Base-by-base conservation (phyloP, 2,888 invertebrate species). In the Apamea anceps region DNA sequence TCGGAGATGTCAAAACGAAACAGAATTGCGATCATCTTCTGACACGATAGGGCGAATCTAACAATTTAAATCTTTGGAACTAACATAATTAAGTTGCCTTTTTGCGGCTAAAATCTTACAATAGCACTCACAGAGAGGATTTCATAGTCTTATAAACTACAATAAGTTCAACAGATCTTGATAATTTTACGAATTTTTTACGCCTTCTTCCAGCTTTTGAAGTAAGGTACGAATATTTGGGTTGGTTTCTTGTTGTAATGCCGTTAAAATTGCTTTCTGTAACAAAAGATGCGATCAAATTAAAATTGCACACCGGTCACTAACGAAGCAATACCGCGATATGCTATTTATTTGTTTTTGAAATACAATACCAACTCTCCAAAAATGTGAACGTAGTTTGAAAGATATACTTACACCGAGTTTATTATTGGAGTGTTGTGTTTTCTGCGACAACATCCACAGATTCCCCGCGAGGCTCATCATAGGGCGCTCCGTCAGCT, bases 361-460 rank as follows among this genome's bases (percentile, higher is more conserved):
- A 80, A 60, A 70, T 28, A 54, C 15, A 18, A 57, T 18, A 62
- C 15, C 15, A 25, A 57, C 32, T 18, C 25, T n/a, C 8, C 28
- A 60, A 21, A 51, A 15, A 25, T 6, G 15, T 28, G 21, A 10
- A 12, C 54, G 12, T 28, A 37, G n/a, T 37, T 63, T 32, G 6
- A 54, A 51, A 60, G 8, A 21, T 66, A 8, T 45, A 76, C 95
- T 94, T 84, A 96, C 96, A 68, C 94, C 93, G 57, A 94, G 86
- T 88, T 93, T 96, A 81, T 93, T 93, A 83, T 95, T 94, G 0
- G 94, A 92, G 76, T 95, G 94, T 72, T 95, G 95, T 63, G 94
- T 78, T 94, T 98, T 99, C 87, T 98, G 97, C 32, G 98, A 97
- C 86, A 99, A 96, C 91, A 98, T 97, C 99, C 99, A 99, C 67